Conservation (phyloP, 2,888 invertebrate genomes). For the Dolomedes plantarius region DNA sequence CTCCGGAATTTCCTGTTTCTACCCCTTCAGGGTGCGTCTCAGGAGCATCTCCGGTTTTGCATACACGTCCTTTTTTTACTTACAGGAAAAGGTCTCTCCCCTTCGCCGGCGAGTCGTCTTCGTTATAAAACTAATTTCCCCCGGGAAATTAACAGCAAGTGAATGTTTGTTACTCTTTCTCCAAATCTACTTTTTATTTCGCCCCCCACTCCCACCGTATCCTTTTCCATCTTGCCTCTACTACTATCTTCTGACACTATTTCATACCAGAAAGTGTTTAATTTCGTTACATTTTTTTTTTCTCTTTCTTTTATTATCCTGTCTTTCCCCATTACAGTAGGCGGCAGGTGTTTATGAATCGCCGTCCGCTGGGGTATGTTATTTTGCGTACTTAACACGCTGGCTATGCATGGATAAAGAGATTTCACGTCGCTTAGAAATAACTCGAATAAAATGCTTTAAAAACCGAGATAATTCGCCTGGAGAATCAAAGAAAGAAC, state of each 20-base stretch:
- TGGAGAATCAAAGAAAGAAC: not conserved
- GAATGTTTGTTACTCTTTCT: constrained; percentile 66
- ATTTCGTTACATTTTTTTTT: constrained; percentile 43
- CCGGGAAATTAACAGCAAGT: constrained; percentile 70
- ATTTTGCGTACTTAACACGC: not conserved
- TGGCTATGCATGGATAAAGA: not conserved
- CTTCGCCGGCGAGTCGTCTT: constrained; percentile 55
- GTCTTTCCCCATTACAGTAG: constrained; percentile 37
- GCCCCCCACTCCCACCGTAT: not conserved
- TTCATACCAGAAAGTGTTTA: constrained; percentile 43
- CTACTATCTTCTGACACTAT: constrained; percentile 11
- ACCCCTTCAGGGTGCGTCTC: constrained; percentile 63
- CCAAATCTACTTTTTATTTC: constrained; percentile 28
- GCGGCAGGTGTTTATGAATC: constrained; percentile 24
- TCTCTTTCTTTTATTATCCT: constrained; percentile 39
- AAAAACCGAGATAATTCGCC: not conserved
- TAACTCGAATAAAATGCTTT: not conserved
- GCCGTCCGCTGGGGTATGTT: not conserved
- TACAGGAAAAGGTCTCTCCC: constrained; percentile 60
- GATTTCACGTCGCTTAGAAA: not conserved
- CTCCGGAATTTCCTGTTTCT: constrained; percentile 67
- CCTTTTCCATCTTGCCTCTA: constrained; percentile 2
- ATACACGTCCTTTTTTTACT: constrained; percentile 45
- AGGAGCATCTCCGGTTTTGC: constrained; percentile 69
- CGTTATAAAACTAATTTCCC: constrained; percentile 72